Percentiles rank a stretch among this genome's conserved stretches.
Conservation (phyloP, 1,140 invertebrate genomes). For the Hylyphantes graminicola region DNA sequence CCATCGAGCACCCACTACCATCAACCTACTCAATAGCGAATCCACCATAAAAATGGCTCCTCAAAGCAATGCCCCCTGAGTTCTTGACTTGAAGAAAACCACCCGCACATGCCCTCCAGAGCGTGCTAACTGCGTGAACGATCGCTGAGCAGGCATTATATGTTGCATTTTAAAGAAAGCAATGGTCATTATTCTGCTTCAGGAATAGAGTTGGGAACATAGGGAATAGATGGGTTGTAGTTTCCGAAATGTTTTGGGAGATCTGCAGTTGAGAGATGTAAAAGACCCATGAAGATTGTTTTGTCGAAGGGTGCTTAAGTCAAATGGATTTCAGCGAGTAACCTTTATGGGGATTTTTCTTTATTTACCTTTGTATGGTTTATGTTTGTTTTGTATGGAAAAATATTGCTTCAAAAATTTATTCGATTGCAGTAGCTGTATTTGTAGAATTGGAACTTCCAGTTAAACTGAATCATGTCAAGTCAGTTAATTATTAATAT, state of each 20-base stretch:
- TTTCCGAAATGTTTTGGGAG: not conserved
- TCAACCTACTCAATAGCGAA: too few relatives aligned
- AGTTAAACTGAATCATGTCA: too few relatives aligned
- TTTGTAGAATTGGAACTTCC: too few relatives aligned
- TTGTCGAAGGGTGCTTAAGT: conserved; percentile 36
- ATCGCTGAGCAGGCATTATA: not conserved
- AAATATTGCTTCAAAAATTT: too few relatives aligned
- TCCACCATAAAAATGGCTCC: too few relatives aligned
- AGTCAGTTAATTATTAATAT: too few relatives aligned
- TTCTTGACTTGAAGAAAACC: conserved; percentile 37
- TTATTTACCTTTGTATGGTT: not conserved
- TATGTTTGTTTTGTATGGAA: too few relatives aligned
- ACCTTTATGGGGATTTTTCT: conserved; percentile 23
- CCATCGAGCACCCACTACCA: too few relatives aligned
- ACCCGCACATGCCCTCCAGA: not conserved
- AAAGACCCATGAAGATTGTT: conserved; percentile 23
- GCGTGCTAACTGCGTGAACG: conserved; percentile 33
- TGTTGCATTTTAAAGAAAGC: conserved; percentile 24
- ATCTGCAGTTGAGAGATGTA: not conserved
- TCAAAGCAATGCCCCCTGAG: not conserved
- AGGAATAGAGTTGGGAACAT: not conserved
- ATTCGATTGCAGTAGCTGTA: too few relatives aligned
- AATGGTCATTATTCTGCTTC: conserved; percentile 29
- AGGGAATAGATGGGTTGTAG: conserved; percentile 3
- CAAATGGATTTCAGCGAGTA: conserved; percentile 39